These are phyloP conservation scores for Zeus faber DNA, from an alignment of 2,113 vertebrate species.

Conservation along the genomic window DNA sequence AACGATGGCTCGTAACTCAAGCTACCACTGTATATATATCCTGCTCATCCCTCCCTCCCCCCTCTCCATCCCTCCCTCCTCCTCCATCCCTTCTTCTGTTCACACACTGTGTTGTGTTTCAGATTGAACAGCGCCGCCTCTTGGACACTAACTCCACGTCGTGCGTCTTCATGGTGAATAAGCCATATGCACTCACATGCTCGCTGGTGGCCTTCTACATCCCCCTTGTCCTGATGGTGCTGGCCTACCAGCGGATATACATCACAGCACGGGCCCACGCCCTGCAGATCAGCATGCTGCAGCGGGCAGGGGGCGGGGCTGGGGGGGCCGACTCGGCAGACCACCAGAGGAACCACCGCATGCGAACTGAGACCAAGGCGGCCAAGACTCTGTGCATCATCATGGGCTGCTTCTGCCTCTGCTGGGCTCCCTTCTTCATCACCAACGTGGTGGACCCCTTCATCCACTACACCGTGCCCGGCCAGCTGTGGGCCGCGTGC, in stretches of 20 bases:
- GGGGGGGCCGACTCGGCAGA: conserved; percentile 79
- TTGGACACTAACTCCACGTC: conserved; percentile 86
- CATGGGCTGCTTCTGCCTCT: conserved; percentile 99
- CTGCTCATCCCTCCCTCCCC: not conserved
- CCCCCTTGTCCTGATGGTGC: conserved; percentile 92
- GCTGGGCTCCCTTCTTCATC: conserved; percentile 97
- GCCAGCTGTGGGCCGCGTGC: conserved; percentile 91
- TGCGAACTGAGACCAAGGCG: conserved; percentile 96
- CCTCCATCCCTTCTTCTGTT: not conserved
- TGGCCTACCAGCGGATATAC: conserved; percentile 98
- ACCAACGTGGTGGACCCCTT: conserved; percentile 98
- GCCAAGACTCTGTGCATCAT: conserved; percentile 98
- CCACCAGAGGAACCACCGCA: conserved; percentile 90
- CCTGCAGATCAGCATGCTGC: conserved; percentile 88
- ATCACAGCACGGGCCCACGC: conserved; percentile 91
- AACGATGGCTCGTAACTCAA: too few species aligned
- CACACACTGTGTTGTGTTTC: too few species aligned
- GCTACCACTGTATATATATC: too few species aligned
- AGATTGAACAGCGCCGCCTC: conserved; percentile 87
- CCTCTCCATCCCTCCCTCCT: not conserved
- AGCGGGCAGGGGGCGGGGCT: conserved; percentile 84
- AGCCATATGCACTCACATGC: conserved; percentile 96
- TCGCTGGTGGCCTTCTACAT: conserved; percentile 99
- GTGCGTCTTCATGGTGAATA: conserved; percentile 99
- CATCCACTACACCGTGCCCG: conserved; percentile 89